phyloP scores from a whole-genome alignment of 2,888 invertebrate genomes.

The Cerceris ruficornis region DNA sequence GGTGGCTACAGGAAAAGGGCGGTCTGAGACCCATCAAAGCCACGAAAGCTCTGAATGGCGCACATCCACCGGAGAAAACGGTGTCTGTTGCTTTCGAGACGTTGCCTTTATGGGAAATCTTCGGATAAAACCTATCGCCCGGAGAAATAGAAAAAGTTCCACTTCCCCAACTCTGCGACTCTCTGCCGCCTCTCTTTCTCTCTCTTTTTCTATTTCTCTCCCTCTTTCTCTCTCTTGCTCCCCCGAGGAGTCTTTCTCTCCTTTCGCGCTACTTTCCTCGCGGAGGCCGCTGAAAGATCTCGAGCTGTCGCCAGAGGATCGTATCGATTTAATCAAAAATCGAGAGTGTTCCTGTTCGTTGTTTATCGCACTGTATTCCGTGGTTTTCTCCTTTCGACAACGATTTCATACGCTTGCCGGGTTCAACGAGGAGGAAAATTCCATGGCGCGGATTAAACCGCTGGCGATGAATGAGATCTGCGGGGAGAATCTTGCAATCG shows the following conservation, averaged over 20 bases:
- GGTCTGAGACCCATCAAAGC: conserved; percentile 76
- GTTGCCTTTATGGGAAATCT: conserved; percentile 59
- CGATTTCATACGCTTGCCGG: no score
- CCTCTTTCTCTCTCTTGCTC: background rate
- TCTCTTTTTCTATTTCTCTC: background rate
- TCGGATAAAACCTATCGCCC: conserved; percentile 49
- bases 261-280: no score
- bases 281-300: no score
- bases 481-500: no score
- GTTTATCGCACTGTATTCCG: no score
- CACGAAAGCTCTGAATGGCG: conserved; percentile 71
- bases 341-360: no score
- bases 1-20: conserved; percentile 75
- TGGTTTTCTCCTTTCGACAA: no score
- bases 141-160: conserved; percentile 27
- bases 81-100: conserved; percentile 68
- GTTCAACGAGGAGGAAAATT: no score
- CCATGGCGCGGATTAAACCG: no score
- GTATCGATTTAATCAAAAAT: no score
- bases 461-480: no score
- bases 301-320: no score
- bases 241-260: background rate
- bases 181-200: background rate
- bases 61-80: conserved; percentile 54
- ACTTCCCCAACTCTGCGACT: background rate